Base-by-base conservation (phyloP, 2,113 vertebrate species). In the Semnornis frantzii region DNA sequence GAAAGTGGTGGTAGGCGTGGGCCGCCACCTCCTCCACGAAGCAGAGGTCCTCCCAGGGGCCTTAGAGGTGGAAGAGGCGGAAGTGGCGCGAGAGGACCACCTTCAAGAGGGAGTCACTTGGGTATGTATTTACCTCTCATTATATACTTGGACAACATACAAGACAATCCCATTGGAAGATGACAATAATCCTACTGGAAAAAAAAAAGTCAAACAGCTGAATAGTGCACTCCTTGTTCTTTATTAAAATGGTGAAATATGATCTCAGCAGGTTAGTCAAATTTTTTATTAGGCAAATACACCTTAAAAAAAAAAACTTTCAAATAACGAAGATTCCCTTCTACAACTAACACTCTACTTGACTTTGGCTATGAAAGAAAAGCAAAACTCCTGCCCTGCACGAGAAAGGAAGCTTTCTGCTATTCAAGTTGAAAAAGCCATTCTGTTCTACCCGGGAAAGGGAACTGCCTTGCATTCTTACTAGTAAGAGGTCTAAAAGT, bases 41-140 rank as follows among this genome's bases (percentile, higher is more conserved):
- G 98, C 96, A 98, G 99, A 69, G 99, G 99, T 81, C 98, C 98
- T 86, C 98, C 98, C 57, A 98, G 99, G 97, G 99, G 99, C 63
- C 97, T 98, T 21, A 97, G 99, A 85, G 98, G 98, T 25, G 98
- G 98, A 96, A 99, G 99, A 97, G 98, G 98, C 90, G 98, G 98
- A 91, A 98, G 98, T 96, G 98, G 98, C 92, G 98, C 98, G 87
- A 98, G 99, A 88, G 98, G 99, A 66, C 99, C 99, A 92, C 98
- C 98, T 90, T 98, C 98, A 93, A 98, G 98, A 98, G 99, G 99
- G 98, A 98, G 95, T 93, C 97, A 98, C 86, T 98, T 98, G 97
- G 98, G 98, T 98, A 98, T 94, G 96, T 97, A 91, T 90, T 95
- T 89, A 95, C 85, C 93, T 94, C 94, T 96, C 90, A 95, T 96